These are phyloP conservation scores for Erinaceus europaeus DNA, from an alignment of 2,113 vertebrate species.

Conservation along the genomic window DNA sequence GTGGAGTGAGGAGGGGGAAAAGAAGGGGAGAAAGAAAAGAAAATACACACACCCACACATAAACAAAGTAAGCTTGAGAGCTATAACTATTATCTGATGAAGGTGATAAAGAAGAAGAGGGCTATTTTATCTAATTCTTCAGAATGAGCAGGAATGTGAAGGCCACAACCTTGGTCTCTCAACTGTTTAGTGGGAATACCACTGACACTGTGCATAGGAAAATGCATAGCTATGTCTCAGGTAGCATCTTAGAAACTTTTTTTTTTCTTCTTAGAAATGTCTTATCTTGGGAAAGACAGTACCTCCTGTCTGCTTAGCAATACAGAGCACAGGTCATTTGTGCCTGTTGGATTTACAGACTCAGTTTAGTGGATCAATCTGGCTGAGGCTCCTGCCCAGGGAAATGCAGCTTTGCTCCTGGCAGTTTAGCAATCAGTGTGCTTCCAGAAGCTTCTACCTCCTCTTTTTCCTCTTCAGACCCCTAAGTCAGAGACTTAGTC, in stretches of 20 bases:
- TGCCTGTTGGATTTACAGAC: not conserved
- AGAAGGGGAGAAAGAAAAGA: too few species aligned
- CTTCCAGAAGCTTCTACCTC: not conserved
- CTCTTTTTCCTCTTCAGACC: not conserved
- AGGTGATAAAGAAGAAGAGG: too few species aligned
- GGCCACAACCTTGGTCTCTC: not conserved
- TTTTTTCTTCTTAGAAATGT: not conserved
- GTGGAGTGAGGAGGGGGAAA: too few species aligned
- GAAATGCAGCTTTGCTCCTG: not conserved
- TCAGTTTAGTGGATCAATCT: not conserved
- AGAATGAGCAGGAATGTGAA: not conserved
- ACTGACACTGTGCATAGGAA: not conserved
- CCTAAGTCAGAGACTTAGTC: not conserved
- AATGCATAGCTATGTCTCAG: not conserved
- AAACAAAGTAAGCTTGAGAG: too few species aligned
- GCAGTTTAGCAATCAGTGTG: not conserved
- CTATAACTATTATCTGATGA: too few species aligned
- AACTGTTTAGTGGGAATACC: not conserved
- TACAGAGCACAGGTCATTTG: not conserved
- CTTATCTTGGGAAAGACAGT: not conserved
- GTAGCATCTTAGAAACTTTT: too few species aligned
- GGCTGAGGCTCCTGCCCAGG: not conserved
- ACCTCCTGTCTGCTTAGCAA: not conserved
- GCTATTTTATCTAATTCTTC: too few species aligned
- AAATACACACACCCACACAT: too few species aligned